Conservation (phyloP, 2,113 vertebrate species). For the Pelecanus crispus region DNA sequence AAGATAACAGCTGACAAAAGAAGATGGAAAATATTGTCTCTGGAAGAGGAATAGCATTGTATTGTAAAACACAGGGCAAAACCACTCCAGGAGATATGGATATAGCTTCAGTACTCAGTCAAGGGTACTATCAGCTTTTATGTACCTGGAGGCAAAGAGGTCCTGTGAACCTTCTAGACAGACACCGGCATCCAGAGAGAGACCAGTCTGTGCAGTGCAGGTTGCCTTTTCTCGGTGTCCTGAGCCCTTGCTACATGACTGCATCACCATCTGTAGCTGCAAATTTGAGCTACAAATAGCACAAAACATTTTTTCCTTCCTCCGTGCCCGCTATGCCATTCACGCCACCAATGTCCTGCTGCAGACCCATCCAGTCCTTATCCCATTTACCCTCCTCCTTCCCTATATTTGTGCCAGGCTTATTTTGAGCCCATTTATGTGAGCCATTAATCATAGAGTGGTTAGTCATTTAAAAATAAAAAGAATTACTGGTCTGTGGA, state of each 20-base stretch:
- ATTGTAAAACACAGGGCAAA: background rate
- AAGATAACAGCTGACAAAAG: background rate
- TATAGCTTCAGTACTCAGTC: background rate
- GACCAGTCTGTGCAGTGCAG: background rate
- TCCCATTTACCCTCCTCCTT: constrained; percentile 1
- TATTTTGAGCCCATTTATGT: constrained; percentile 69
- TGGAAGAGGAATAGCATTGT: background rate
- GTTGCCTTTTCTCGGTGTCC: background rate
- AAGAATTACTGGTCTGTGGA: constrained; percentile 64
- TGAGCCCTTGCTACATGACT: background rate
- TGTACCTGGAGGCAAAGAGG: fast-evolving
- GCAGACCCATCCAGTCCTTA: constrained; percentile 53
- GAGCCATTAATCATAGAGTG: constrained; percentile 74
- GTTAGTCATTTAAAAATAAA: constrained; percentile 66
- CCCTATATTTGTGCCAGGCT: constrained; percentile 53
- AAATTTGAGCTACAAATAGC: constrained; percentile 81
- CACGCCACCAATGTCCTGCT: constrained; percentile 64
- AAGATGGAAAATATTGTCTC: background rate
- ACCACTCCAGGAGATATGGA: background rate
- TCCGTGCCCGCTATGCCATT: constrained; percentile 72
- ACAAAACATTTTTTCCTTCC: constrained; percentile 66
- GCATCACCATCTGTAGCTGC: constrained; percentile 48
- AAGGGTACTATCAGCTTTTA: background rate
- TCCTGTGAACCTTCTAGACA: background rate
- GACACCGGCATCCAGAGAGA: background rate